phyloP scores from a whole-genome alignment of 2,888 invertebrate genomes.

The Stenolophus ochropezus region DNA sequence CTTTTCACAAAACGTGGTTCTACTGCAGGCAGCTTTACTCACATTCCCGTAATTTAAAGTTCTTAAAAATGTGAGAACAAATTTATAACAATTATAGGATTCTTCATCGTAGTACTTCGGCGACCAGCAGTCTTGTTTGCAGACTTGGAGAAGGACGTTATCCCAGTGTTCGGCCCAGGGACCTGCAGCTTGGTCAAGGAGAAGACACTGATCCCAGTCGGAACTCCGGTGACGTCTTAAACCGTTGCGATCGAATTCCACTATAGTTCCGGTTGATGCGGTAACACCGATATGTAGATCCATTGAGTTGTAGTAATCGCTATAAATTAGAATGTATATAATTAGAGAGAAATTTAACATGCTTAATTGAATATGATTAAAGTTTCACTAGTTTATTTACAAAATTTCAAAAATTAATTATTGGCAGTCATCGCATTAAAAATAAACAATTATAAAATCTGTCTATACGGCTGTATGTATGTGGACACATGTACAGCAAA shows the following conservation, averaged over 20 bases:
- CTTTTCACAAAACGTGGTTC: conserved; percentile 85
- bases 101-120: conserved; percentile 83
- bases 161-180: conserved; percentile 84
- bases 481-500: too few species aligned
- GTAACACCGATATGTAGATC: conserved; percentile 95
- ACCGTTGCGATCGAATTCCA: conserved; percentile 90
- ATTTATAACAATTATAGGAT: conserved; percentile 89
- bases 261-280: conserved; percentile 85
- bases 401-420: conserved; percentile 3
- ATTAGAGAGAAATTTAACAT: conserved; percentile 20
- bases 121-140: conserved; percentile 80
- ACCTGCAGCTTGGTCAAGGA: conserved; percentile 81
- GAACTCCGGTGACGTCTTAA: conserved; percentile 75
- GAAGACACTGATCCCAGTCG: conserved; percentile 82
- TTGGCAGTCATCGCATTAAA: too few species aligned
- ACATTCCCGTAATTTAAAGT: conserved; percentile 83
- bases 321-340: conserved; percentile 68
- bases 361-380: conserved; percentile 1
- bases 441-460: too few species aligned
- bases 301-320: conserved; percentile 87
- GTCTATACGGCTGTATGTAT: too few species aligned
- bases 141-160: conserved; percentile 78
- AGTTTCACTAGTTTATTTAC: neutral
- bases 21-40: conserved; percentile 79
- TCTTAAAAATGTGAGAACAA: conserved; percentile 87